Base-by-base conservation (phyloP, 2,888 invertebrate species). In the Patella pellucida region DNA sequence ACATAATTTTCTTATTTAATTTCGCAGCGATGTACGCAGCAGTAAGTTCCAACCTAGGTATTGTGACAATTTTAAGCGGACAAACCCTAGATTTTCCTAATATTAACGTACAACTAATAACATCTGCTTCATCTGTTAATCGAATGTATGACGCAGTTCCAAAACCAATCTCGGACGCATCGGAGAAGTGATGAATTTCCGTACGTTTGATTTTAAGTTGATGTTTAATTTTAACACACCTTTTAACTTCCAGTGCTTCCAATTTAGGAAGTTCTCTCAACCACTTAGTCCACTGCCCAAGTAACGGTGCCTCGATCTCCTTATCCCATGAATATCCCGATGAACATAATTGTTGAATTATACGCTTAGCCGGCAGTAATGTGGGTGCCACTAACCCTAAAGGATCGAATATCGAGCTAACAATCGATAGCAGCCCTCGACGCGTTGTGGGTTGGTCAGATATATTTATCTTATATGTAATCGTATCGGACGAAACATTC, bases 321-420 rank as follows among this genome's bases (percentile, higher is more conserved):
- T 81, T 78, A 73, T 83, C 82, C 80, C 82, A 83, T 14, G 75
- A 78, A 50, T 78, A 15, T 23, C 78, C 72, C 52, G 52, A 11
- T 69, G 71, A 76, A 72, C 78, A 81, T 7, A 79, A 27, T 14
- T 75, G 67, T 69, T 82, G 83, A n/a, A 79, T 23, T 19, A 83
- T 62, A 12, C 41, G 23, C 69, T 78, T 81, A 19, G 79, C 79
- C 19, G 62, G 54, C 11, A 83, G 67, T 15, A 76, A 72, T 50
- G 77, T 68, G 41, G 78, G 81, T 19, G 79, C 54, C 16, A 78
- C 77, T 41, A 83, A 52, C 68, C 83, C 82, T 41, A 83, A 73
- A 19, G 82, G 82, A 70, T 79, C 82, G 70, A 73, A 83, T 23
- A 81, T 52, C 14, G 82, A 79, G 71, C 81, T 82, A 11, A 81